A percentile compares a stretch with the other conserved stretches of the same genome.
Evolutionary conservation across 37 sponge, comb jelly and placozoan genomes (phyloP).

Genomic region (Bolinopsis microptera): DNA sequence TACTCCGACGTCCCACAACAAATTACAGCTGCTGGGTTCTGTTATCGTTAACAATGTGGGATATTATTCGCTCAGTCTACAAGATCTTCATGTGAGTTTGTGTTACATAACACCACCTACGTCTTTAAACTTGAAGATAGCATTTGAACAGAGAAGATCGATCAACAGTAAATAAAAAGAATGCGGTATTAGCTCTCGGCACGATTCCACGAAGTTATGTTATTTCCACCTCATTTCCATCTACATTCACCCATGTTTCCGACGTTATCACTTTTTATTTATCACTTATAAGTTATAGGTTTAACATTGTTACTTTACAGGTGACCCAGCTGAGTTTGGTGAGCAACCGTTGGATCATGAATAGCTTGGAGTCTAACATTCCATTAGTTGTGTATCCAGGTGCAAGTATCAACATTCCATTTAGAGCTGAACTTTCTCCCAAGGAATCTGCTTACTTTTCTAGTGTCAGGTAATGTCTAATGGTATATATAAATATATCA

Average conservation of each 20-base stretch:
- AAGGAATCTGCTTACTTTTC: conserved; percentile 19
- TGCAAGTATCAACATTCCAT: conserved; percentile 45
- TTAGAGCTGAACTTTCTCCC: conserved; percentile 8
- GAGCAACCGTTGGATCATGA: conserved; percentile 48
- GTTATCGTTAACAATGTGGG: conserved; percentile 64
- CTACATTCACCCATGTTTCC: no score
- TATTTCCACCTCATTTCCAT: no score
- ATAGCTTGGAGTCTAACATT: conserved; percentile 18
- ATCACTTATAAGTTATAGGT: no score
- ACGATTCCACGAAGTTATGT: no score
- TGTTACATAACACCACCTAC: no score
- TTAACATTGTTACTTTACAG: no score
- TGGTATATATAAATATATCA: no score
- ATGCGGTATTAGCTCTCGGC: no score
- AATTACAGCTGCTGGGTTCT: background rate
- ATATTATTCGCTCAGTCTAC: conserved; percentile 17
- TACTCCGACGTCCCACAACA: conserved; percentile 6
- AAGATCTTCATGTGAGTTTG: conserved; percentile 28
- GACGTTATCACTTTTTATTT: no score
- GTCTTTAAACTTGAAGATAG: no score
- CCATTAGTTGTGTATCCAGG: conserved; percentile 50
- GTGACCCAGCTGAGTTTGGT: conserved; percentile 59
- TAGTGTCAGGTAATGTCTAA: conserved; percentile 20
- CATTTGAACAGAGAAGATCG: no score
- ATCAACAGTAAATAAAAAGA: no score